Conservation (phyloP, 2,888 invertebrate genomes). For the Aphodius granarius region DNA sequence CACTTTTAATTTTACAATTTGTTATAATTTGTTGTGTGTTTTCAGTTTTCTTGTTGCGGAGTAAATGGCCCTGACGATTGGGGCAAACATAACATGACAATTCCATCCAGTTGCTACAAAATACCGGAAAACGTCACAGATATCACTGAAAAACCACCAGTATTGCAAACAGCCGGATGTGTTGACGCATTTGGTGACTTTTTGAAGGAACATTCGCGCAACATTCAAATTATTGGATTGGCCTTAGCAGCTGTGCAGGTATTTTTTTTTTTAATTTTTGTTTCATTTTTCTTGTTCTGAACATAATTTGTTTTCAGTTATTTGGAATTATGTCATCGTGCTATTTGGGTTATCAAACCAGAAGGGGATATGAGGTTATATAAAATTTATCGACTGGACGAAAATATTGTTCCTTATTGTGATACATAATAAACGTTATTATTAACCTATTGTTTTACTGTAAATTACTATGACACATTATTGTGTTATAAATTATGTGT, state of each 20-base stretch:
- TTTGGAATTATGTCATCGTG: slow-evolving; percentile 89
- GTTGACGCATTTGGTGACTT: slow-evolving; percentile 62
- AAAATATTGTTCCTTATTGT: slow-evolving; percentile 4
- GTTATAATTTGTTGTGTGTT: slow-evolving; percentile 26
- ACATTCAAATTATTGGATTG: slow-evolving; percentile 78
- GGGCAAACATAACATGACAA: slow-evolving; percentile 52
- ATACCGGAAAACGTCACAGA: slow-evolving; percentile 39
- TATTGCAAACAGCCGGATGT: slow-evolving; percentile 65
- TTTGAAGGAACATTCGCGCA: slow-evolving; percentile 69
- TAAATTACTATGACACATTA: neutral
- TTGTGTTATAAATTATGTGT: too few species aligned
- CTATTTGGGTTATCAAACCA: slow-evolving; percentile 87
- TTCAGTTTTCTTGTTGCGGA: slow-evolving; percentile 75
- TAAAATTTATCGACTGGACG: slow-evolving; percentile 28
- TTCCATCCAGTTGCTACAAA: slow-evolving; percentile 69
- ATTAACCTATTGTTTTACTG: neutral
- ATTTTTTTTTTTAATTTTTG: slow-evolving; percentile 33
- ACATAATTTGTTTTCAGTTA: slow-evolving; percentile 60
- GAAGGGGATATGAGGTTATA: slow-evolving; percentile 52
- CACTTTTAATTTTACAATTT: slow-evolving; percentile 9
- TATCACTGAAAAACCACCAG: slow-evolving; percentile 23
- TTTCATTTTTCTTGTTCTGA: slow-evolving; percentile 5
- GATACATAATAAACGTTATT: neutral
- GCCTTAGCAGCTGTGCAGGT: slow-evolving; percentile 87
- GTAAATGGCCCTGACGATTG: slow-evolving; percentile 67